phyloP scores from a whole-genome alignment of 64 coral and sea anemone genomes.

The Catalaphyllia jardinei region DNA sequence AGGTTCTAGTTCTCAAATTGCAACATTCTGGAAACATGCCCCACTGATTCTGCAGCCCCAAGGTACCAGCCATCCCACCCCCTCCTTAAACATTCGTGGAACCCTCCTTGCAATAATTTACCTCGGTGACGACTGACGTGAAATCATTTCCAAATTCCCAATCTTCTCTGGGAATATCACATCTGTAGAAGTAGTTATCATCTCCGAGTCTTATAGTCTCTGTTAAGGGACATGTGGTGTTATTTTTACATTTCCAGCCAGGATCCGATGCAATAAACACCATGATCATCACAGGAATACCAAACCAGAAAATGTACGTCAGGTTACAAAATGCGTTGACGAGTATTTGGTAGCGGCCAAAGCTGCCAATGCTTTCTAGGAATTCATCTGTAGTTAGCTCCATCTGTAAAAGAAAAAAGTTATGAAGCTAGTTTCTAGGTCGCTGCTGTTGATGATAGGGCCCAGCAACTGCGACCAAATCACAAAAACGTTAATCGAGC shows the following conservation, averaged over 20 bases:
- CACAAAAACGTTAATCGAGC: no score
- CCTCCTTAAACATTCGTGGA: no score
- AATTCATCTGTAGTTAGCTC: slow-evolving; percentile 33
- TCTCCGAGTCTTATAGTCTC: background rate
- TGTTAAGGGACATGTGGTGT: slow-evolving; percentile 34
- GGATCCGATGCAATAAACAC: slow-evolving; percentile 13
- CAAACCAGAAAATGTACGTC: background rate
- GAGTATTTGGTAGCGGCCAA: slow-evolving; percentile 1
- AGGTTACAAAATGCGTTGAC: background rate
- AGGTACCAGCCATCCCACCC: no score
- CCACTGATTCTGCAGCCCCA: no score
- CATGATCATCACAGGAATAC: slow-evolving; percentile 7
- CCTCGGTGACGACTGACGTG: slow-evolving; percentile 18
- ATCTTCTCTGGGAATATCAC: slow-evolving; percentile 44
- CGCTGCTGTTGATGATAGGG: no score
- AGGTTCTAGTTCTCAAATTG: no score
- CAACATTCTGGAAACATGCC: no score
- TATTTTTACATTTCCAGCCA: slow-evolving; percentile 9
- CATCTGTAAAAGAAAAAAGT: background rate
- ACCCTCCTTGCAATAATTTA: no score
- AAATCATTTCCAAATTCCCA: slow-evolving; percentile 56
- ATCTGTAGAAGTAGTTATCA: slow-evolving; percentile 32
- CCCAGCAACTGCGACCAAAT: no score
- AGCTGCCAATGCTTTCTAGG: slow-evolving; percentile 57
- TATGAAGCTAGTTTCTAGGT: background rate